phyloP scores from a whole-genome alignment of 2,113 vertebrate species.

The Saguinus imperator region DNA sequence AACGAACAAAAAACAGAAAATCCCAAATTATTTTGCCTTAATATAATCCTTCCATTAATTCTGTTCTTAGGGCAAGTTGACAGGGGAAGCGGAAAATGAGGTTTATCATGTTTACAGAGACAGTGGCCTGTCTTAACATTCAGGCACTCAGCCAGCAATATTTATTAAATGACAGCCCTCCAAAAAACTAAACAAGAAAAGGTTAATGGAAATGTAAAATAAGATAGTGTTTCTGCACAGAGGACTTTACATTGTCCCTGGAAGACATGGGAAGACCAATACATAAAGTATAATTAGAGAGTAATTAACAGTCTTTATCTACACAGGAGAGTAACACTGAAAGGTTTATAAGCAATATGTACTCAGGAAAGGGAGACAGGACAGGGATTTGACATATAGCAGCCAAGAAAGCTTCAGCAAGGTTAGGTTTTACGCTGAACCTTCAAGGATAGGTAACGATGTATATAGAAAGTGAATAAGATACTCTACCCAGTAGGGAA shows the following conservation, averaged over 20 bases:
- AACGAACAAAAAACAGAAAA: neutral
- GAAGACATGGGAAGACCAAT: neutral
- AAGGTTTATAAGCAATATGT: neutral
- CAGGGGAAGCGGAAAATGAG: neutral
- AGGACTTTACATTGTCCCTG: neutral
- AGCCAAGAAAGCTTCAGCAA: neutral
- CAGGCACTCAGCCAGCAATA: neutral
- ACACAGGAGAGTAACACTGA: neutral
- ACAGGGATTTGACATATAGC: neutral
- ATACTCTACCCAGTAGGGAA: neutral
- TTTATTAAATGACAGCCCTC: neutral
- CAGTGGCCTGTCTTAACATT: neutral
- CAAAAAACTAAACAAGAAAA: neutral
- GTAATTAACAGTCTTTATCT: neutral
- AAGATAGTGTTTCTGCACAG: neutral
- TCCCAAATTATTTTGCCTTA: neutral
- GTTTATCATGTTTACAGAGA: neutral
- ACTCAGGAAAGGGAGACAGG: neutral
- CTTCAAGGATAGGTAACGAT: neutral
- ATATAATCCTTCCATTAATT: constrained; percentile 54
- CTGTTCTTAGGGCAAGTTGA: neutral
- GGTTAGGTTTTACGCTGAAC: neutral
- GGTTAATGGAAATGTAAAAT: neutral
- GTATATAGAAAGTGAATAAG: neutral
- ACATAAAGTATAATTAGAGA: neutral